Conservation (phyloP, 2,888 invertebrate species). For the Agrotis puta region DNA sequence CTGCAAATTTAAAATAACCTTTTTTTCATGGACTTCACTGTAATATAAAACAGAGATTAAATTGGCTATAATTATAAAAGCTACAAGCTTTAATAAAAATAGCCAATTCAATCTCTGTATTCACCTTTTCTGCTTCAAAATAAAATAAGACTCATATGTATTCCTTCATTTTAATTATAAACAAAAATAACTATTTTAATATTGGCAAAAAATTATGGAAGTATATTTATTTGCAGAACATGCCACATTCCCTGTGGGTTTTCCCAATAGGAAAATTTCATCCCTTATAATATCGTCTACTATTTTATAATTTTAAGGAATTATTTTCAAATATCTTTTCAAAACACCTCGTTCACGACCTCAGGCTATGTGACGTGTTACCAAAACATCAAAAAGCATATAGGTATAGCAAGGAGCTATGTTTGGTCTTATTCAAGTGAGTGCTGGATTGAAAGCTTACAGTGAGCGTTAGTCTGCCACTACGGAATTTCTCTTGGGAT, state of each 20-base stretch:
- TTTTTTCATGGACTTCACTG: not conserved
- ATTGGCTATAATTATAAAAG: too few species aligned
- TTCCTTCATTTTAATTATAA: too few species aligned
- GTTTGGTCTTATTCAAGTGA: constrained; percentile 69
- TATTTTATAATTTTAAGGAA: too few species aligned
- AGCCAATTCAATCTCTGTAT: not conserved
- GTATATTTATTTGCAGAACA: not conserved
- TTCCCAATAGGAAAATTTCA: too few species aligned
- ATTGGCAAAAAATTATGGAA: not conserved
- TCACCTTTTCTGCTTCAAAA: not conserved
- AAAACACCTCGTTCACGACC: not conserved
- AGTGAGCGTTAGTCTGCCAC: constrained; percentile 70
- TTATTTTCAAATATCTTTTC: too few species aligned
- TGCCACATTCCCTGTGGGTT: too few species aligned
- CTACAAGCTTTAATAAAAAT: not conserved
- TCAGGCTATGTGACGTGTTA: not conserved
- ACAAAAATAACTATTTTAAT: not conserved
- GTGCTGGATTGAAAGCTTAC: constrained; percentile 73
- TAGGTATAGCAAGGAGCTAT: constrained; percentile 52
- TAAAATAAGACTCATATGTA: not conserved
- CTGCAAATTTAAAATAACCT: not conserved
- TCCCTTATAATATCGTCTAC: too few species aligned
- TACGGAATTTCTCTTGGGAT: constrained; percentile 76
- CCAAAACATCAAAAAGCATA: constrained; percentile 43
- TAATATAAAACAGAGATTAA: too few species aligned